Evolutionary conservation across 2,888 invertebrate genomes (phyloP).

Genomic region (Geophilus truncorum): DNA sequence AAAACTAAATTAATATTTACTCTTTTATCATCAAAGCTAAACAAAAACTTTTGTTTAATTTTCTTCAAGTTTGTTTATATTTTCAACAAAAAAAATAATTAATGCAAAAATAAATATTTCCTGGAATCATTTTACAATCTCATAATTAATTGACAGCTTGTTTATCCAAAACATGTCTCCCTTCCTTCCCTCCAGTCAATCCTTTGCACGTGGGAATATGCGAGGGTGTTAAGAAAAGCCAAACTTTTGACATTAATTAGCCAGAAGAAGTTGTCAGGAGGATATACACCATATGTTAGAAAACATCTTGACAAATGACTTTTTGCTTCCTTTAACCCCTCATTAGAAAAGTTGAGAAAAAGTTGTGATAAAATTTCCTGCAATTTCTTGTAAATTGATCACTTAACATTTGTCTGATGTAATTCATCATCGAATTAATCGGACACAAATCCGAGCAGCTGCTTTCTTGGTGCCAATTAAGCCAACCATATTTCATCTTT

Average conservation of each 20-base stretch:
- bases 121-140: neutral
- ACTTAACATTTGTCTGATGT: neutral
- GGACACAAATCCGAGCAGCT: neutral
- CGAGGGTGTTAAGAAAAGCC: neutral
- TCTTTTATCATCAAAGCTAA: too few relatives aligned
- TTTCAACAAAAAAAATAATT: too few relatives aligned
- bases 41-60: constrained; percentile 34
- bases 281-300: neutral
- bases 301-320: neutral
- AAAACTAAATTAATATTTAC: too few relatives aligned
- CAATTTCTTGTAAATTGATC: neutral
- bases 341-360: neutral
- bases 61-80: neutral
- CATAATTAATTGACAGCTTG: neutral
- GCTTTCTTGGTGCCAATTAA: neutral
- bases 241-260: constrained; percentile 1
- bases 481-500: neutral
- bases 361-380: neutral
- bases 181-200: too few relatives aligned
- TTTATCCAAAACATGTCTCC: neutral
- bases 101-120: too few relatives aligned
- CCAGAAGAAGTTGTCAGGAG: neutral
- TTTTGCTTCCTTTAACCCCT: neutral
- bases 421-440: neutral
- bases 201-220: neutral